These are phyloP conservation scores for Drosophila grimshawi DNA, from an alignment of 1,140 invertebrate genomes.

Conservation along the genomic window DNA sequence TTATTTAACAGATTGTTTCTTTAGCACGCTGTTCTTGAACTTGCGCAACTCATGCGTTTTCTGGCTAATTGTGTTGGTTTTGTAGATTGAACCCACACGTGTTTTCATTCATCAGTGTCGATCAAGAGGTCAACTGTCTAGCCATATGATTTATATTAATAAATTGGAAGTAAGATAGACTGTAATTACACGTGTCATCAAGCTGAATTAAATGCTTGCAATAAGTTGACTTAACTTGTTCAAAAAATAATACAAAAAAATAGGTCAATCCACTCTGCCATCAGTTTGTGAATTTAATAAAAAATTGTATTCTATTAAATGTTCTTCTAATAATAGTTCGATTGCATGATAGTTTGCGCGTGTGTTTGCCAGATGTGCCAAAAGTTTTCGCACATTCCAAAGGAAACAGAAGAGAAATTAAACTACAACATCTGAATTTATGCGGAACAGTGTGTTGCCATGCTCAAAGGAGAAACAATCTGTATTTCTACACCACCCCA, in stretches of 20 bases:
- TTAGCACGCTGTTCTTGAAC: slow-evolving; percentile 62
- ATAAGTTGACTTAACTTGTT: too few species aligned
- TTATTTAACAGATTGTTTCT: slow-evolving; percentile 34
- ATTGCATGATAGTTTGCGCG: background rate
- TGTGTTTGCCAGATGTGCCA: slow-evolving; percentile 58
- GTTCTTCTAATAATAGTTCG: slow-evolving; percentile 9
- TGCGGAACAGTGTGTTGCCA: slow-evolving; percentile 35
- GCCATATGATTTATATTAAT: background rate
- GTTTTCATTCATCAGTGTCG: background rate
- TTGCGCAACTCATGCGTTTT: slow-evolving; percentile 55
- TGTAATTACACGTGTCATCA: background rate
- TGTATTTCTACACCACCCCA: background rate
- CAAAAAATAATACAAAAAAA: too few species aligned
- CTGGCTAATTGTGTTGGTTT: slow-evolving; percentile 3
- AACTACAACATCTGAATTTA: slow-evolving; percentile 1
- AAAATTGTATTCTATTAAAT: slow-evolving; percentile 6
- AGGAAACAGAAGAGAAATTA: background rate
- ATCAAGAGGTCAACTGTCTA: slow-evolving; percentile 21
- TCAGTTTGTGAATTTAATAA: slow-evolving; percentile 1
- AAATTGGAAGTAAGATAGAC: too few species aligned
- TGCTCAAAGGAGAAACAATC: slow-evolving; percentile 51
- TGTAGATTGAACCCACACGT: background rate
- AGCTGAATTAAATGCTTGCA: too few species aligned
- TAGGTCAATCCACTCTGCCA: background rate
- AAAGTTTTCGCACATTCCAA: slow-evolving; percentile 66